phyloP scores from a whole-genome alignment of 2,888 invertebrate species.

The Antheraea assamensis region DNA sequence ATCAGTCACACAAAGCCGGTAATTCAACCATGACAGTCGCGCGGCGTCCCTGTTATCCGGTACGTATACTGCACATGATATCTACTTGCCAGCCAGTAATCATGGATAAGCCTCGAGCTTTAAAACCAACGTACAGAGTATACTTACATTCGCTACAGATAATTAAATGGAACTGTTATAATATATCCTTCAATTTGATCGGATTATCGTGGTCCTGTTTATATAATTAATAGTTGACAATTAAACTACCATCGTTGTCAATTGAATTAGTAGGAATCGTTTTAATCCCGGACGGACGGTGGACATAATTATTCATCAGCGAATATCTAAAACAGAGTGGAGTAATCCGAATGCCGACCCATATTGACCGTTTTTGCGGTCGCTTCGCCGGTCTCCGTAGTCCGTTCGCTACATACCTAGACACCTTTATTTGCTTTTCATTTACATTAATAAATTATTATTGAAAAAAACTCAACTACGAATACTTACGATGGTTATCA shows the following conservation, averaged over 20 bases:
- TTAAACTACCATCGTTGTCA: constrained; percentile 74
- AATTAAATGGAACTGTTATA: neutral
- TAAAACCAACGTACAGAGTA: neutral
- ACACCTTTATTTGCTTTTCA: constrained; percentile 59
- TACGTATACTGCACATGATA: constrained; percentile 32
- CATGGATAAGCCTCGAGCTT: constrained; percentile 30
- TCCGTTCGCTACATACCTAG: constrained; percentile 16
- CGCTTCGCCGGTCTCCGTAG: constrained; percentile 40
- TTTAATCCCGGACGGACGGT: constrained; percentile 72
- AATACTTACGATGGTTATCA: no score
- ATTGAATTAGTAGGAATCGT: constrained; percentile 77
- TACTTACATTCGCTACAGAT: no score
- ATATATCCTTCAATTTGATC: constrained; percentile 34
- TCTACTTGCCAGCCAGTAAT: constrained; percentile 31
- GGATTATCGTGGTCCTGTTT: constrained; percentile 59
- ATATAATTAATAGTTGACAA: constrained; percentile 71
- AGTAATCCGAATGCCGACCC: constrained; percentile 57
- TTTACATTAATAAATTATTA: constrained; percentile 47
- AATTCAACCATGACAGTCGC: constrained; percentile 47
- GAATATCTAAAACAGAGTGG: constrained; percentile 58
- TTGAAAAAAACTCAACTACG: neutral
- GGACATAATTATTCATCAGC: constrained; percentile 80
- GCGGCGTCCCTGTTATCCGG: constrained; percentile 46
- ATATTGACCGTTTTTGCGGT: constrained; percentile 67
- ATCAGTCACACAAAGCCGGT: constrained; percentile 57